Evolutionary conservation across 2,888 invertebrate species (phyloP), one percentile per base, ranked within the genome.

Genomic region (Drosophila rellima): DNA sequence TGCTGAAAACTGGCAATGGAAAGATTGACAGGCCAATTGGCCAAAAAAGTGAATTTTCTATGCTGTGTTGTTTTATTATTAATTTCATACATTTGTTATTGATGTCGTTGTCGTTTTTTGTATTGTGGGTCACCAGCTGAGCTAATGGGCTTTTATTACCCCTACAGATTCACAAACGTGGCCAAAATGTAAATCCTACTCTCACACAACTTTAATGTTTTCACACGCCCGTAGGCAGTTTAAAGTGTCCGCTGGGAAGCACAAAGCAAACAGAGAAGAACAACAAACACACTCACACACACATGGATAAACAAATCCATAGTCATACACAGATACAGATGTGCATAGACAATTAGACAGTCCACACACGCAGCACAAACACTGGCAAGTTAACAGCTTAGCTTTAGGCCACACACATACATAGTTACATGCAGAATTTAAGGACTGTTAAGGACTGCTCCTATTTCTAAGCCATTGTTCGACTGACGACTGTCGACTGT

Each of bases 51-150:
- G 76, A 83, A 71, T 83, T 73, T 83, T 77, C 66, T 70, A 81
- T 84, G 72, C 64, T 63, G 47, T 81, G 79, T 85, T 87, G 85
- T 87, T 85, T 82, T 88, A 81, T 85, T 85, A 85, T 85, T 87
- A 84, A 82, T 86, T 82, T 82, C 65, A 66, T 69, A 57, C 65
- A 65, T 70, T 74, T 67, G 63, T 63, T 51, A 33, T 63, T 62
- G 35, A 69, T 44, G 59, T 52, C 60, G 52, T 52, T 57, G 33
- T 29, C 55, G 47, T 42, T 40, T 67, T 23, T 42, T 59, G 51
- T 40, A 13, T 65, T 66, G 78, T 55, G 61, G 65, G 57, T 64
- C 60, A 59, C 55, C 72, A 70, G 68, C 54, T 72, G 68, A 59
- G 69, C 74, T 83, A 83, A 86, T 83, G 72, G 77, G 55, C 81